A percentile compares a stretch with the other conserved stretches of the same genome.
Evolutionary conservation across 2,797 vertebrate species (phyloP).

Genomic region (Rhinichthys osculus): DNA sequence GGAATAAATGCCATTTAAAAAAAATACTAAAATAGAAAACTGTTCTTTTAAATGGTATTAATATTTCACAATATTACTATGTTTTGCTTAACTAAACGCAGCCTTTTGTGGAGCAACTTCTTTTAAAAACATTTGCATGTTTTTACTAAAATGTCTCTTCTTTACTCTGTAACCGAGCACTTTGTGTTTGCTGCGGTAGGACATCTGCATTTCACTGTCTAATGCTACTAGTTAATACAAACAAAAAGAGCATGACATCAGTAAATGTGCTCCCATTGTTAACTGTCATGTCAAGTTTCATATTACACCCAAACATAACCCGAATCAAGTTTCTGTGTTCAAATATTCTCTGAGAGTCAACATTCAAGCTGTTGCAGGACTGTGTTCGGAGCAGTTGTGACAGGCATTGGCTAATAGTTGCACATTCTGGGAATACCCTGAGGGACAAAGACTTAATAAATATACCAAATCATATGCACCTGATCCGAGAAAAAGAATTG

Average conservation of each 20-base stretch:
- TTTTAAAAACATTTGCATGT: background rate
- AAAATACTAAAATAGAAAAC: background rate
- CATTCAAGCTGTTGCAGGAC: slow-evolving; percentile 18
- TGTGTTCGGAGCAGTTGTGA: slow-evolving; percentile 29
- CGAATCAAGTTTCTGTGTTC: slow-evolving; percentile 27
- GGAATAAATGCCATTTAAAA: background rate
- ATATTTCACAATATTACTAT: background rate
- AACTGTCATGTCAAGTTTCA: slow-evolving; percentile 31
- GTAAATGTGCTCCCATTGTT: slow-evolving; percentile 22
- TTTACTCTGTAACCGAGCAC: background rate
- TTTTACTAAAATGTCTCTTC: background rate
- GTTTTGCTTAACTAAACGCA: background rate
- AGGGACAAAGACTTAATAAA: slow-evolving; percentile 14
- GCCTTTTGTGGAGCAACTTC: background rate
- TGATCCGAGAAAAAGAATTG: background rate
- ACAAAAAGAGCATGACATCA: slow-evolving; percentile 34
- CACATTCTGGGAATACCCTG: slow-evolving; percentile 15
- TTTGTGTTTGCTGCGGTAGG: background rate
- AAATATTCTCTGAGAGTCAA: slow-evolving; percentile 30
- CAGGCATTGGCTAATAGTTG: slow-evolving; percentile 7
- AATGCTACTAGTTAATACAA: slow-evolving; percentile 11
- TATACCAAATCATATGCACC: slow-evolving; percentile 17
- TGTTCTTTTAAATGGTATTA: too few species aligned
- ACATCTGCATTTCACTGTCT: slow-evolving; percentile 19
- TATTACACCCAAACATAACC: slow-evolving; percentile 41